Percentiles rank a stretch among this genome's conserved stretches.
Conservation (phyloP, 2,888 invertebrate species). For the Oscheius sp. region DNA sequence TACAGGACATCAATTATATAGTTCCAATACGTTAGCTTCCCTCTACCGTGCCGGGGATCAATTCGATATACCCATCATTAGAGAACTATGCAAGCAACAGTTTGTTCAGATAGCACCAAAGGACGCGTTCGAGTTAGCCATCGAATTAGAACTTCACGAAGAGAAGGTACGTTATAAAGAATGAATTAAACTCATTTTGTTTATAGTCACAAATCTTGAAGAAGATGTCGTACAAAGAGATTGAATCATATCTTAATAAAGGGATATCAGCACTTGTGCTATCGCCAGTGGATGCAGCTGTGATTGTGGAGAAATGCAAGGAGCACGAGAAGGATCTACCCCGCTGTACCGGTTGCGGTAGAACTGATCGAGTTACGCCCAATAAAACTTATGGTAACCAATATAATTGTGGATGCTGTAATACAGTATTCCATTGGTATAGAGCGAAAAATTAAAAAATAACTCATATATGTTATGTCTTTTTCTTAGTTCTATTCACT, state of each 20-base stretch:
- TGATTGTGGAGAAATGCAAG: slow-evolving; percentile 16
- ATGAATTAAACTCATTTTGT: background rate
- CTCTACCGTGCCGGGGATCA: background rate
- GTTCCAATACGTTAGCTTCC: background rate
- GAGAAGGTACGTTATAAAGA: background rate
- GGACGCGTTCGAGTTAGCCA: background rate
- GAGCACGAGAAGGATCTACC: background rate
- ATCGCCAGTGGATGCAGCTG: slow-evolving; percentile 12
- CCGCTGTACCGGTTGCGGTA: slow-evolving; percentile 2
- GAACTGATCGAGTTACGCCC: background rate
- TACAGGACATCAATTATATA: background rate
- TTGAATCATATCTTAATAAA: slow-evolving; percentile 14
- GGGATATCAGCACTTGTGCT: background rate
- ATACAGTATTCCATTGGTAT: background rate
- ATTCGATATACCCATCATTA: background rate
- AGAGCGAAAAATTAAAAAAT: background rate
- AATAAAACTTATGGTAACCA: background rate
- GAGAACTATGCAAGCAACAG: background rate
- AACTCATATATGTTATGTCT: background rate
- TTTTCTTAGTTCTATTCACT: too few species aligned
- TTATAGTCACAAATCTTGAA: slow-evolving; percentile 5
- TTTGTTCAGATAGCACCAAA: background rate
- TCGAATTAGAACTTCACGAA: background rate
- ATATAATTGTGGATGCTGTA: slow-evolving; percentile 2
- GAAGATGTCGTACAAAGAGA: background rate